phyloP scores from a whole-genome alignment of 2,888 invertebrate species.

The Cryptophagus acutangulus region DNA sequence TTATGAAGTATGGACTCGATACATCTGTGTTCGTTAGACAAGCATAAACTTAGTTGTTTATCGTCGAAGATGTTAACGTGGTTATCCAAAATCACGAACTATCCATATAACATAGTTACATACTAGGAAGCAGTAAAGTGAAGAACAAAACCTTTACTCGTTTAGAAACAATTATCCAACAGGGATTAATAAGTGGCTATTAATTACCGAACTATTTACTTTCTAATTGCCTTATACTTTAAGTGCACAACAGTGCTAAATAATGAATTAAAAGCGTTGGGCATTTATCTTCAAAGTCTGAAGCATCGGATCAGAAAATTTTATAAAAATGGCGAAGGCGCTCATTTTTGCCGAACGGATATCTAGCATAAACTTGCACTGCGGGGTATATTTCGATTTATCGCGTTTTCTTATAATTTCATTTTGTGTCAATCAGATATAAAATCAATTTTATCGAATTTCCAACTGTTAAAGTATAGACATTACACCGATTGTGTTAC shows the following conservation, averaged over 20 bases:
- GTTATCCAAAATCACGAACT: constrained; percentile 19
- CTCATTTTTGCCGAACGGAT: too few species aligned
- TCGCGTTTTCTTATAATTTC: too few species aligned
- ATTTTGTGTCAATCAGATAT: too few species aligned
- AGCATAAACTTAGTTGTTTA: constrained; percentile 16
- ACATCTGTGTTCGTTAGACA: constrained; percentile 2
- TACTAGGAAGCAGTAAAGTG: constrained; percentile 4
- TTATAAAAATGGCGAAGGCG: too few species aligned
- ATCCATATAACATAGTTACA: constrained; percentile 11
- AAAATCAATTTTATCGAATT: too few species aligned
- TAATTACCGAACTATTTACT: constrained; percentile 4
- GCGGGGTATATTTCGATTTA: too few species aligned
- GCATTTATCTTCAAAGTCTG: too few species aligned
- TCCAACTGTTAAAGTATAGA: too few species aligned
- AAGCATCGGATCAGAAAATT: too few species aligned
- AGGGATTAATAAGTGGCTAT: neutral
- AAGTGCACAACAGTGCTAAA: constrained; percentile 3
- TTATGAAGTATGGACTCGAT: constrained; percentile 5
- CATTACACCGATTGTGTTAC: too few species aligned
- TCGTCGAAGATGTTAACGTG: constrained; percentile 12
- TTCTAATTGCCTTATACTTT: constrained; percentile 4
- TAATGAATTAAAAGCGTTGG: too few species aligned
- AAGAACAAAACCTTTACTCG: neutral
- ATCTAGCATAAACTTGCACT: too few species aligned
- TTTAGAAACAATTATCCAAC: constrained; percentile 2